Conservation (phyloP, 2,888 invertebrate genomes). For the Dinocampus coccinellae region DNA sequence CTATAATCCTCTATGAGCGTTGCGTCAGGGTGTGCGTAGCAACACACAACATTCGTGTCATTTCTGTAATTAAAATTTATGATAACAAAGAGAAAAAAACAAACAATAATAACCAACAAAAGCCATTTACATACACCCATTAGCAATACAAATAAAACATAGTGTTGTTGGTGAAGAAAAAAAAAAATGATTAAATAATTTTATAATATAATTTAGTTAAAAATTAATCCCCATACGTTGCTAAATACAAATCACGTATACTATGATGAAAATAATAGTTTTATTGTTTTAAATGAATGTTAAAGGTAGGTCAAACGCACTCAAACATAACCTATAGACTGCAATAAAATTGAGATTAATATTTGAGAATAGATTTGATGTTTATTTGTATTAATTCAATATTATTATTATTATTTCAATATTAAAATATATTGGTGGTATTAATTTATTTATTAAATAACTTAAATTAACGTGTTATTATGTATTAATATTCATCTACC, state of each 20-base stretch:
- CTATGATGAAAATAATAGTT: not conserved
- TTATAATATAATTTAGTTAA: too few relatives aligned
- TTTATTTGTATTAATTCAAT: not conserved
- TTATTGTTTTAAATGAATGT: not conserved
- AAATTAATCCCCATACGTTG: too few relatives aligned
- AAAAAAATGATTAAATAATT: too few relatives aligned
- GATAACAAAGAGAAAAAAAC: not conserved
- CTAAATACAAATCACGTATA: not conserved
- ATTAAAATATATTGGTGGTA: not conserved
- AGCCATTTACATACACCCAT: not conserved
- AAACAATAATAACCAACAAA: not conserved
- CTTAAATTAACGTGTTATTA: too few relatives aligned
- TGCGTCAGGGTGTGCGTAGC: conserved; percentile 95
- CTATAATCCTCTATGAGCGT: conserved; percentile 97
- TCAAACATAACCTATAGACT: conserved; percentile 19
- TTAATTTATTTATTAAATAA: not conserved
- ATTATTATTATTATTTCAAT: not conserved
- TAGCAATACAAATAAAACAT: not conserved
- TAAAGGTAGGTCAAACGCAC: not conserved
- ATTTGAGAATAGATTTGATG: too few relatives aligned
- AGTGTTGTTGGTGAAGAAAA: too few relatives aligned
- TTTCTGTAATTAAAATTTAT: conserved; percentile 75
- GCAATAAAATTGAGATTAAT: too few relatives aligned
- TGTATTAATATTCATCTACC: too few relatives aligned
- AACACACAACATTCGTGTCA: conserved; percentile 85